A percentile compares a stretch with the other conserved stretches of the same genome.
Conservation (phyloP, 2,113 vertebrate species). For the Cheirogaleus medius region DNA sequence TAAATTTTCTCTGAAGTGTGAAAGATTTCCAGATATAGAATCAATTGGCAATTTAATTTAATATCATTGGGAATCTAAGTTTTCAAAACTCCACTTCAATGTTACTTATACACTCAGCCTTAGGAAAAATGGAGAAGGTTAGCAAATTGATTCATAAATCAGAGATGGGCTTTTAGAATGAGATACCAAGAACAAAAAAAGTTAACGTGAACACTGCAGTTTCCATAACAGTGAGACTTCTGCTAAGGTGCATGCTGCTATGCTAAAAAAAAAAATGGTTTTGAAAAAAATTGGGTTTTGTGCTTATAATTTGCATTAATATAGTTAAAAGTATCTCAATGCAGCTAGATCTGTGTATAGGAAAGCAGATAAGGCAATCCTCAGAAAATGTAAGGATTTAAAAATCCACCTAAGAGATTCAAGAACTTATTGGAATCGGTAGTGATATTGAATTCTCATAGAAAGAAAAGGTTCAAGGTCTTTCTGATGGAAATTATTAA, state of each 20-base stretch:
- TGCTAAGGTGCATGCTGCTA: neutral
- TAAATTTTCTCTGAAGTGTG: neutral
- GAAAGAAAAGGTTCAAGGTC: neutral
- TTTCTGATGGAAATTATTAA: neutral
- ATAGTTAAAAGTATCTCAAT: neutral
- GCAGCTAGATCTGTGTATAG: neutral
- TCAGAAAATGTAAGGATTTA: neutral
- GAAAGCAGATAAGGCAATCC: neutral
- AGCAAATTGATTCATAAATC: neutral
- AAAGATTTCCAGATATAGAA: neutral
- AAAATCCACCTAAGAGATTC: neutral
- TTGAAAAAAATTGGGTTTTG: neutral
- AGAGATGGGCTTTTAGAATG: neutral
- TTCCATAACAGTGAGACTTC: neutral
- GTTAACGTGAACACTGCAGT: neutral
- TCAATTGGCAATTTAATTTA: neutral
- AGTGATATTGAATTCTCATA: neutral
- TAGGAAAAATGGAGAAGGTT: neutral
- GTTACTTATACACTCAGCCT: neutral
- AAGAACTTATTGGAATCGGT: neutral
- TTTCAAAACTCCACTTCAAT: neutral
- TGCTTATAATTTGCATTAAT: neutral
- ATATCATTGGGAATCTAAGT: neutral
- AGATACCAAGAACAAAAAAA: neutral
- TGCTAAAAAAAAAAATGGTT: neutral